phyloP scores from a whole-genome alignment of 2,888 invertebrate species.

The Cantharis flavilabris region DNA sequence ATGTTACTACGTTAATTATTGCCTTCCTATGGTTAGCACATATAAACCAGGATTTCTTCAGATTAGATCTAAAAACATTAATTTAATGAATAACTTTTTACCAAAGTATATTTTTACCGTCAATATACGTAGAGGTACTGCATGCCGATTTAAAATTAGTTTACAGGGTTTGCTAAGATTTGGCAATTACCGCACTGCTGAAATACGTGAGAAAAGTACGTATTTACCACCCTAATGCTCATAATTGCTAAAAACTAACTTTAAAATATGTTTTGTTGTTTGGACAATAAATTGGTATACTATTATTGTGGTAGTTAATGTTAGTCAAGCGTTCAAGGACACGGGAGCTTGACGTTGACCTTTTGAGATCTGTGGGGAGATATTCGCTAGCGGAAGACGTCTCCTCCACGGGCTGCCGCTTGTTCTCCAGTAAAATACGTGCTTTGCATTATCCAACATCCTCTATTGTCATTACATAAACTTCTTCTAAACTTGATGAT shows the following conservation, averaged over 20 bases:
- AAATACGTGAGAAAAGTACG: too few relatives aligned
- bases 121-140: background rate
- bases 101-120: background rate
- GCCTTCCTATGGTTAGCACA: constrained; percentile 46
- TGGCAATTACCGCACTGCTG: too few relatives aligned
- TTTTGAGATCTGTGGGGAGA: constrained; percentile 32
- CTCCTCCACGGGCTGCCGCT: constrained; percentile 29
- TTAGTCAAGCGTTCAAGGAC: constrained; percentile 33
- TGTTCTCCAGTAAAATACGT: constrained; percentile 23
- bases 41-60: background rate
- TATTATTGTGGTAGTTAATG: constrained; percentile 4
- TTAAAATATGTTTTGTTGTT: too few relatives aligned
- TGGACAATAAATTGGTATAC: too few relatives aligned
- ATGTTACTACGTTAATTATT: constrained; percentile 50
- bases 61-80: background rate
- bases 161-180: too few relatives aligned
- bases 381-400: constrained; percentile 34
- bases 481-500: constrained; percentile 26
- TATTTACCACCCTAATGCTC: too few relatives aligned
- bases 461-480: constrained; percentile 24
- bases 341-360: constrained; percentile 33
- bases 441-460: constrained; percentile 25
- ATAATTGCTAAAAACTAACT: too few relatives aligned
- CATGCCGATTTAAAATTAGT: too few relatives aligned
- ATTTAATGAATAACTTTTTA: background rate